Base-by-base conservation (phyloP, 2,888 invertebrate genomes). In the Synanthedon vespiformis region DNA sequence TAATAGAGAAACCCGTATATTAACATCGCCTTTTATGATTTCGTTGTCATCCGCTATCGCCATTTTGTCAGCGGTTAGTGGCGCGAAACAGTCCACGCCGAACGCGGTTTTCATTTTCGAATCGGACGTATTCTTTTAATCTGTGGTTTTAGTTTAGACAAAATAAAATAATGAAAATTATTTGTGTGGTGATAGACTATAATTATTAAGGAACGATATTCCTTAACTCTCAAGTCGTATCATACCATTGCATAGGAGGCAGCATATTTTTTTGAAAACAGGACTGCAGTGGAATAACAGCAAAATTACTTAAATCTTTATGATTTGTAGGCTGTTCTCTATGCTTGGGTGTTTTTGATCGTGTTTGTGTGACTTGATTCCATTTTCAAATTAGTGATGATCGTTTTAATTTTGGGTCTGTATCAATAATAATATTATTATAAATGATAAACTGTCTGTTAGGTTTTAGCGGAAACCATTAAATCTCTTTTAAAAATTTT, bases 1-100 rank as follows among this genome's bases (percentile, higher is more conserved):
- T 61, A 61, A 54, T 54, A 51, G 22, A 16, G 48, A 48, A 18
- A n/a, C 54, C 57, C 53, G 53, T 53, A 55, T 52, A 55, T 55
- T 50, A n/a, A 16, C 53, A 54, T 53, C 58, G 50, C 58, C 61
- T 56, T 61, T 53, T 56, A 27, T 48, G 34, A 48, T 55, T 52
- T 53, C 56, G 55, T 55, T 53, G 57, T 55, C 56, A 54, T 59
- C 61, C 59, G 51, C 47, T 49, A 47, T 40, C 50, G 49, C 50
- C 52, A 52, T 56, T 54, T 56, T 54, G 50, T 51, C 51, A 54
- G 55, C 49, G 55, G 54, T 54, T 49, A 52, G 53, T 56, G 51
- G 14, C 54, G 51, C 48, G 48, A 48, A 48, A 52, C 49, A 10
- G 54, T 12, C 51, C 49, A 51, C 22, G 40, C 49, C 14, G 51